Evolutionary conservation across 2,113 vertebrate species (phyloP), one percentile per base, ranked within the genome.

Genomic region (Siniperca chuatsi): DNA sequence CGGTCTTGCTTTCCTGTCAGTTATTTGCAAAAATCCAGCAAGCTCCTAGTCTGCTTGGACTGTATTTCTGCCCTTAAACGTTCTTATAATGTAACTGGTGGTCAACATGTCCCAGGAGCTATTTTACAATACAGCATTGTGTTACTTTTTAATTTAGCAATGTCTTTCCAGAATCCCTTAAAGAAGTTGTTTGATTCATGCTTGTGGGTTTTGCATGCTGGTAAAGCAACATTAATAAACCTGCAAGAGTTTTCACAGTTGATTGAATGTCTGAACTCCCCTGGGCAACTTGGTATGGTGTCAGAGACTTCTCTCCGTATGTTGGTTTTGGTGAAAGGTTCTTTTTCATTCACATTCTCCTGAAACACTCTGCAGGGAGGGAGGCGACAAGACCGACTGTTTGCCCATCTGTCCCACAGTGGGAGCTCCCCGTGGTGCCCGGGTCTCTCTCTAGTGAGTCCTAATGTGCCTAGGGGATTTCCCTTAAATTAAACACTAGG

Each of bases 391-490:
- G 69, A 84, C 73, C 0, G 1, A 58, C 67, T 86, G 64, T 60
- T 85, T 15, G 12, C 13, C 80, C 78, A 90, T 90, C 90, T 88
- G 83, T 83, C 78, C 80, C 73, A 0, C 50, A 44, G 75, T 61
- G 44, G 50, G 67, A 81, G 66, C 78, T 86, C 50, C 62, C 74
- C 6, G 29, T 20, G 70, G 66, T 25, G 50, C 82, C 33, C 7
- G 12, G 78, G 40, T 54, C 55, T 79, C 62, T 82, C 80, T 73
- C 82, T 44, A 33, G 87, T 68, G 79, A 70, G 58, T 21, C 4
- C 48, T 74, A 65, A 79, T 75, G 80, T 86, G 15, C 71, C 58
- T 1, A 50, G 65, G 81, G 83, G 71, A 79, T 77, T 87, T 54
- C 61, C 77, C 58, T 60, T 79, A 68, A 82, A 60, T 73, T 61